phyloP scores from a whole-genome alignment of 2,113 vertebrate species.

The Passer montanus region DNA sequence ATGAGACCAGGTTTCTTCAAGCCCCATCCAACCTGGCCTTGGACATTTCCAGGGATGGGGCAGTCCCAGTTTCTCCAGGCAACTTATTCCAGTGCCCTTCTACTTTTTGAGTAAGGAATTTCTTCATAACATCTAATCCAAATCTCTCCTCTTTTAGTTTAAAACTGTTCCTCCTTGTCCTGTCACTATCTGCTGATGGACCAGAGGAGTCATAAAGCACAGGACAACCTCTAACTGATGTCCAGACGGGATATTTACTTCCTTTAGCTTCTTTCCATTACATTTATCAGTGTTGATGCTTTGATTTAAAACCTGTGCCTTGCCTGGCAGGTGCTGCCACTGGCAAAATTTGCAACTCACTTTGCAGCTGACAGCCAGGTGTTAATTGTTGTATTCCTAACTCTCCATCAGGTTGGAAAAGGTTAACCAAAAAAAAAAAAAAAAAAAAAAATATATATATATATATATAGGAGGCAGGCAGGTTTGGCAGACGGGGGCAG shows the following conservation, averaged over 20 bases:
- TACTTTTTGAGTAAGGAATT: background rate
- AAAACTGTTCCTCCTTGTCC: background rate
- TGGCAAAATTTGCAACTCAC: background rate
- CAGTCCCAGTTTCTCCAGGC: background rate
- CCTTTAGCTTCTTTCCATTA: background rate
- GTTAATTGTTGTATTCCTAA: background rate
- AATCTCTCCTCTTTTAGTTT: background rate
- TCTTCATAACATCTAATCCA: background rate
- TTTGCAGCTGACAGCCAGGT: background rate
- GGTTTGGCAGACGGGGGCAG: background rate
- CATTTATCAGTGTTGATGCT: background rate
- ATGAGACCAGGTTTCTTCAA: background rate
- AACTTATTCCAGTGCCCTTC: background rate
- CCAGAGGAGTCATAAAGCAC: background rate
- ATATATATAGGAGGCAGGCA: background rate
- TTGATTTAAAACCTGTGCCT: background rate
- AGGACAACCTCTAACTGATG: background rate
- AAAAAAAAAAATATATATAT: too few species aligned
- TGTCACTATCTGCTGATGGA: background rate
- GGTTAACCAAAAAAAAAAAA: background rate
- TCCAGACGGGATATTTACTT: background rate
- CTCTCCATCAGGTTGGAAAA: background rate
- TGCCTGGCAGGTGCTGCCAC: background rate
- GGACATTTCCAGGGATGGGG: background rate
- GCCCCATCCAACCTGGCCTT: background rate